Evolutionary conservation across 2,797 vertebrate species (phyloP).

Genomic region (Aselliscus stoliczkanus): DNA sequence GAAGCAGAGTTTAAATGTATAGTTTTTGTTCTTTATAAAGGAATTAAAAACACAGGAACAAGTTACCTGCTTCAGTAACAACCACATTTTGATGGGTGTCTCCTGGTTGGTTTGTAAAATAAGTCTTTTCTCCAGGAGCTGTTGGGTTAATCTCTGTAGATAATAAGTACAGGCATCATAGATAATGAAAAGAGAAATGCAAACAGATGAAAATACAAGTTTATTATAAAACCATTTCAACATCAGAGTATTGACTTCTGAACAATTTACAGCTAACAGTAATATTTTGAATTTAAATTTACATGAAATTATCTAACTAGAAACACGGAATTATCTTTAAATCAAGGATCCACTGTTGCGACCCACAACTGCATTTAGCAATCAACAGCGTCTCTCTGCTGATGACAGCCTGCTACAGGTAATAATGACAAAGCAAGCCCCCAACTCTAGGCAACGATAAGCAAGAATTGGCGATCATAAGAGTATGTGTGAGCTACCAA

Average conservation of each 20-base stretch:
- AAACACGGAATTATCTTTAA: slow-evolving; percentile 10
- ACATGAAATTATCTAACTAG: background rate
- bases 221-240: background rate
- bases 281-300: background rate
- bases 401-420: background rate
- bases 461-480: background rate
- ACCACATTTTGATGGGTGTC: slow-evolving; percentile 84
- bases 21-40: background rate
- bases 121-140: slow-evolving; percentile 79
- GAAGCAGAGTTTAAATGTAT: background rate
- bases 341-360: background rate
- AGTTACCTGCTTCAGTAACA: slow-evolving; percentile 86
- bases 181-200: background rate
- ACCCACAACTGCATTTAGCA: background rate
- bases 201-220: background rate
- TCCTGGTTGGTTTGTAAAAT: slow-evolving; percentile 81
- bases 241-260: background rate
- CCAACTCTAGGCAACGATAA: background rate
- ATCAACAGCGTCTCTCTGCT: background rate
- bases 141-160: slow-evolving; percentile 84
- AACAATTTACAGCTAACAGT: background rate
- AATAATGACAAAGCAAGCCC: background rate
- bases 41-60: slow-evolving; percentile 19
- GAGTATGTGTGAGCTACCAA: background rate
- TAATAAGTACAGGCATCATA: background rate